phyloP scores from a whole-genome alignment of 2,797 vertebrate species.

The Loris lydekkerianus region DNA sequence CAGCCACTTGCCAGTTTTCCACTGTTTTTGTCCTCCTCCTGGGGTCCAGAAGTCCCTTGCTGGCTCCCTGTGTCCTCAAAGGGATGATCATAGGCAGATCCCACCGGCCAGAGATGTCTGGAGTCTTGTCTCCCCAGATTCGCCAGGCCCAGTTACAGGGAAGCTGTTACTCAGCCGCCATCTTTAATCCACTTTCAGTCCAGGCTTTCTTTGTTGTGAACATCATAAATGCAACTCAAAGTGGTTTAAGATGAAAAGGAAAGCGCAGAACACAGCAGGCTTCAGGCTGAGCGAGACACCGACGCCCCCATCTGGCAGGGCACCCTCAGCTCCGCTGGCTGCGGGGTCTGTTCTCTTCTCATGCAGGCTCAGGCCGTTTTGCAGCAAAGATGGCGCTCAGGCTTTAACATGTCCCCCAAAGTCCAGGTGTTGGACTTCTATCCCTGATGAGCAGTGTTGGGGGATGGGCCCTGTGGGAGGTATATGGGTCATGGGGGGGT shows the following conservation, averaged over 20 bases:
- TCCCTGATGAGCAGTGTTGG: background rate
- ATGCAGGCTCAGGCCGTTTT: accelerated
- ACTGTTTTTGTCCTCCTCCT: too few species aligned
- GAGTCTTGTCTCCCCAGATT: too few species aligned
- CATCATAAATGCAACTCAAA: background rate
- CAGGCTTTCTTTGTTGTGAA: background rate
- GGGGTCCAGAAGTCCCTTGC: too few species aligned
- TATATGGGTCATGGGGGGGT: background rate
- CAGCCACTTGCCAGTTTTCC: too few species aligned
- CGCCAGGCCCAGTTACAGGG: too few species aligned
- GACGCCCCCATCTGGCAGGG: too few species aligned
- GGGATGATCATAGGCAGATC: too few species aligned
- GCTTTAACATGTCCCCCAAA: background rate
- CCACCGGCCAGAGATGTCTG: too few species aligned
- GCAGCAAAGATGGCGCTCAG: too few species aligned
- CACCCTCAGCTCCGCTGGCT: background rate
- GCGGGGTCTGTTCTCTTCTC: background rate
- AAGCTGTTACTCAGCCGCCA: too few species aligned
- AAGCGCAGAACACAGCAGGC: background rate
- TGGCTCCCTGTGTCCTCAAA: too few species aligned
- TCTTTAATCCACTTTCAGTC: background rate
- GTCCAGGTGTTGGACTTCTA: too few species aligned
- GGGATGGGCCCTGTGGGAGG: background rate
- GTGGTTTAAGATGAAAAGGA: background rate
- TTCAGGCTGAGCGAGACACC: background rate